Base-by-base conservation (phyloP, 1,140 invertebrate genomes). In the Heliothis virescens region DNA sequence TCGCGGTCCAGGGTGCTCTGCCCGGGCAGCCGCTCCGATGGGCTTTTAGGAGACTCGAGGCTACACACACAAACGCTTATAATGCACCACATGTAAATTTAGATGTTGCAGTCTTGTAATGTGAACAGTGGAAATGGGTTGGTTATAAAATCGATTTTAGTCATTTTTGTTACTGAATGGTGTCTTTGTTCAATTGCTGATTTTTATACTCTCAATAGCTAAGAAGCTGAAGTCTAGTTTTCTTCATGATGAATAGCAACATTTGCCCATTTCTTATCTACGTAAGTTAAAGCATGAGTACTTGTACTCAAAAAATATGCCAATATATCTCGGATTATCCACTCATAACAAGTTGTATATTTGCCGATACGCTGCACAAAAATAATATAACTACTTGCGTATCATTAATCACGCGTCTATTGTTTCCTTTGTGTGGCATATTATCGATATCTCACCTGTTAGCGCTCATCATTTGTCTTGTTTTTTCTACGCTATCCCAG, bases 401-500 rank as follows among this genome's bases (percentile, higher is more conserved):
- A 72, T 72, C 53, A 72, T 71, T 71, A 71, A 71, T 71, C 67
- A 71, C n/a, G 67, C 11, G 21, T 71, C 47, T 13, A 71, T 50
- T 50, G 67, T 57, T 55, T 34, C 55, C 57, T 75, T 75, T 75
- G 72, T 75, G 72, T 29, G 18, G 18, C 34, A 62, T 62, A 62
- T 60, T 62, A 62, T 75, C 34, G 26, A 71, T 62, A 18, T 53
- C 79, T 82, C 79, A 95, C 94, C 92, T 94, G 83, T 91, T 94
- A 47, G 89, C 87, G 79, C 89, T 91, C 65, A 97, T 93, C 83
- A 97, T 95, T 63, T 97, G 96, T 88, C 96, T 96, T 1, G 97
- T 97, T 92, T 97, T 97, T n/a, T 97, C 96, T 26, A 97, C 96
- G 0, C 96, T 96, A 88, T 98, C 97, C 97, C 97, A 98, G 86